Conservation (phyloP, 2,797 vertebrate species). For the Pseudotriccus pelzelni region DNA sequence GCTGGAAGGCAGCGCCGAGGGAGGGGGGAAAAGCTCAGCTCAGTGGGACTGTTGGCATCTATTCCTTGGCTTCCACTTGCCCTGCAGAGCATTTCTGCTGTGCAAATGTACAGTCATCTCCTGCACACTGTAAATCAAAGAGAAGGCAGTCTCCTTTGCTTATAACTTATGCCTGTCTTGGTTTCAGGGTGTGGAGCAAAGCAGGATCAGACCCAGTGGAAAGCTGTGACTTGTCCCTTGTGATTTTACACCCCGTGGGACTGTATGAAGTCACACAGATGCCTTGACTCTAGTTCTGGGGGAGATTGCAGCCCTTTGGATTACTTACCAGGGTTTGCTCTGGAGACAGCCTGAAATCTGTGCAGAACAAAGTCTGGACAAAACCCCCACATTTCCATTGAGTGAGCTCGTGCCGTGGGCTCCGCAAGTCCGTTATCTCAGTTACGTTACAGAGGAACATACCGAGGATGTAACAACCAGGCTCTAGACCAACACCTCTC, state of each 20-base stretch:
- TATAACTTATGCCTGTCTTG: not conserved
- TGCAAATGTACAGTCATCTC: not conserved
- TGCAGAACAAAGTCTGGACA: not conserved
- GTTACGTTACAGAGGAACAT: too few species aligned
- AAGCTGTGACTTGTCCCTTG: not conserved
- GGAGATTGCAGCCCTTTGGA: not conserved
- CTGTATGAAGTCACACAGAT: accelerated
- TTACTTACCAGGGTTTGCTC: not conserved
- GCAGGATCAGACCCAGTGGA: not conserved
- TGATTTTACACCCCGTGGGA: too few species aligned
- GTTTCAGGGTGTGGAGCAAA: not conserved
- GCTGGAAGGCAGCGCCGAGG: not conserved
- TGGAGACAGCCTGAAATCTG: not conserved
- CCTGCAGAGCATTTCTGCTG: not conserved
- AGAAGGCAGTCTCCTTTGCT: not conserved
- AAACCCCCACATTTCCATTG: accelerated
- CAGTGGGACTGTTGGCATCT: not conserved
- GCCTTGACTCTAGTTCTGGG: not conserved
- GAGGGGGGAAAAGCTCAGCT: not conserved
- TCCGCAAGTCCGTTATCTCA: not conserved
- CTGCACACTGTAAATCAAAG: not conserved
- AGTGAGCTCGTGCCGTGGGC: not conserved
- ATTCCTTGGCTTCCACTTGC: not conserved
- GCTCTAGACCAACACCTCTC: not conserved
- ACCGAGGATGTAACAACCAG: too few species aligned